Evolutionary conservation across 2,113 vertebrate species (phyloP).

Genomic region (Phylloscopus trochiloides): DNA sequence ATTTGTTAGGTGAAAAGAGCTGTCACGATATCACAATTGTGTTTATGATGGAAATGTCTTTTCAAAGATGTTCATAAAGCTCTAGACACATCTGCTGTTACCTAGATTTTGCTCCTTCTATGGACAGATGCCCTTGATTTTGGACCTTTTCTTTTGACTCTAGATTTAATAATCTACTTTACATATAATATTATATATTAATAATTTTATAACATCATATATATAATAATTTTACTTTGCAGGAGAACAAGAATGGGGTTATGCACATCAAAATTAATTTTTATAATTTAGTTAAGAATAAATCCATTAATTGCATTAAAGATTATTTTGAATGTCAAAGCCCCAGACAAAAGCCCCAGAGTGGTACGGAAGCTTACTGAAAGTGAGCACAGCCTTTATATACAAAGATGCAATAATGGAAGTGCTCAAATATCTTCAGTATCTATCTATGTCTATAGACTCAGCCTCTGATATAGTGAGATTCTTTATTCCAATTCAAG

Average conservation of each 20-base stretch:
- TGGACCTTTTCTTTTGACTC: background rate
- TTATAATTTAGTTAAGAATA: background rate
- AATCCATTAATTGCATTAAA: background rate
- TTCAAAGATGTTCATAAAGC: background rate
- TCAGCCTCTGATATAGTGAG: background rate
- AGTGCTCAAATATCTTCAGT: background rate
- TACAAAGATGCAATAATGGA: background rate
- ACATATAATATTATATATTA: too few relatives aligned
- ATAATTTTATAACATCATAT: too few relatives aligned
- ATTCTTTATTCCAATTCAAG: background rate
- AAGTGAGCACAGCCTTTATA: background rate
- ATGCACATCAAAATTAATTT: background rate
- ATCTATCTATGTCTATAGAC: background rate
- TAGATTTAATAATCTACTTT: background rate
- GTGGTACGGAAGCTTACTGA: background rate
- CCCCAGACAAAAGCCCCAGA: background rate
- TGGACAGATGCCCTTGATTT: background rate
- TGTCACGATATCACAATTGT: background rate
- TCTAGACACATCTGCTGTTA: background rate
- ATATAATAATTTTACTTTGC: background rate
- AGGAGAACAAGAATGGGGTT: background rate
- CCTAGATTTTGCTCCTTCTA: background rate
- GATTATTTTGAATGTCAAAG: background rate
- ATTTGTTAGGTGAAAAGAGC: constrained; percentile 38
- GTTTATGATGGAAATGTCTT: constrained; percentile 20